Evolutionary conservation across 2,797 vertebrate genomes (phyloP), one percentile per base, ranked within the genome.

Genomic region (Onychomys torridus): DNA sequence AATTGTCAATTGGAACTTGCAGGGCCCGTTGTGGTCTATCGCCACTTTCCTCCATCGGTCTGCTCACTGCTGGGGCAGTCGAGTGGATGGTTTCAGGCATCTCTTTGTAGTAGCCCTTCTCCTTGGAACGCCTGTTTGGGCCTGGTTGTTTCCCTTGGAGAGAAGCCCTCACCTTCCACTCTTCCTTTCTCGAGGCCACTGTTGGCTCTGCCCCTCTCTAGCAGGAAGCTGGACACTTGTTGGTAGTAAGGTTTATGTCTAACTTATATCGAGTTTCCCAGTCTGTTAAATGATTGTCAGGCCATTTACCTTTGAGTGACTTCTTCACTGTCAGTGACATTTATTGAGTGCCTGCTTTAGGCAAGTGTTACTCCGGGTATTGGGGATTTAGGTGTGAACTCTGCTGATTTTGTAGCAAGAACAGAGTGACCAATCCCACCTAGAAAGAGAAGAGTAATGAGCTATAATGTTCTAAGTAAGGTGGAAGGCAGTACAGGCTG

Each of bases 381-480:
- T 71, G 40, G 52, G 43, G 43, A 79, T 84, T 79, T 91, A 87
- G 57, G 52, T 29, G 21, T 81, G 16, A 94, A 43, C 37, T 46
- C 92, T 43, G 37, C 63, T 82, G 94, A 73, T 1, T 27, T 83
- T 91, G 49, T 40, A 34, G 61, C 29, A 77, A 71, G 59, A 93
- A n/a, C 84, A 93, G 88, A 93, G 90, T 29, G 61, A 71, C 52
- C 89, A 12, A 71, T 17, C 21, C 34, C 77, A 46, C 52, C 0
- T 82, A 90, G 46, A 59, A 89, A 86, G 90, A 77, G 23, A 94
- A 43, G n/a, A 85, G 61, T 21, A 86, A 34, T n/a, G 29, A 75
- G 27, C 29, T 43, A 1, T 46, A 59, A 25, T 37, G 37, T 6
- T 77, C 25, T 43, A 32, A 81, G 43, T 14, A 49, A 49, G 34